These are phyloP conservation scores for Chlamydotis undulata DNA, from an alignment of 2,113 vertebrate species.

Conservation along the genomic window DNA sequence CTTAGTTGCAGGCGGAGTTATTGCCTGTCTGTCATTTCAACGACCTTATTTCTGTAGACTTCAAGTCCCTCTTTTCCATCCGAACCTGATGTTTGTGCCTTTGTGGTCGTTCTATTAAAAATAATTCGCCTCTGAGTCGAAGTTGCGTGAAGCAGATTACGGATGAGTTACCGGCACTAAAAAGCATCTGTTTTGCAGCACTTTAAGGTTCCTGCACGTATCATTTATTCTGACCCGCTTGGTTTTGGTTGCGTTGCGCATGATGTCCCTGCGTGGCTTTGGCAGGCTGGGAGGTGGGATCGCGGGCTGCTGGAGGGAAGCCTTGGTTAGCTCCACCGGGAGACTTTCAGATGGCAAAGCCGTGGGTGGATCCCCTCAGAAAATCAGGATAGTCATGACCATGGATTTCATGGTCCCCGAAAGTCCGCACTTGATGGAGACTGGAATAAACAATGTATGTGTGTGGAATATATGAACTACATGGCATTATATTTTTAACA, in stretches of 20 bases:
- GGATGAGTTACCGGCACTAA: background rate
- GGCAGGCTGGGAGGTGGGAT: background rate
- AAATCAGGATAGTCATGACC: background rate
- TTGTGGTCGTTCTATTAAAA: background rate
- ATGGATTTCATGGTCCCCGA: background rate
- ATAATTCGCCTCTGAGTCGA: background rate
- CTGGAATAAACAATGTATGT: background rate
- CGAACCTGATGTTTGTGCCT: background rate
- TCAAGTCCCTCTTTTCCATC: background rate
- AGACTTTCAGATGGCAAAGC: background rate
- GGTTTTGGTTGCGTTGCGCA: background rate
- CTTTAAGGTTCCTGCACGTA: background rate
- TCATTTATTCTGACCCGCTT: background rate
- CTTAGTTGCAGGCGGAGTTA: background rate
- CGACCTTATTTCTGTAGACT: slow-evolving; percentile 15
- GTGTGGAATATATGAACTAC: background rate
- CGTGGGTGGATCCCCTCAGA: background rate
- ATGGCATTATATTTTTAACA: background rate
- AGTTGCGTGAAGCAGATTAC: background rate
- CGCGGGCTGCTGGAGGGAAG: background rate
- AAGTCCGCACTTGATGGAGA: background rate
- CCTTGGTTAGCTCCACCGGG: background rate
- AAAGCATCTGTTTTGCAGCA: background rate
- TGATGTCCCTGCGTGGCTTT: background rate
- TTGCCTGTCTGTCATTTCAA: background rate